Base-by-base conservation (phyloP, 2,888 invertebrate genomes). In the Hoplodrina ambigua region DNA sequence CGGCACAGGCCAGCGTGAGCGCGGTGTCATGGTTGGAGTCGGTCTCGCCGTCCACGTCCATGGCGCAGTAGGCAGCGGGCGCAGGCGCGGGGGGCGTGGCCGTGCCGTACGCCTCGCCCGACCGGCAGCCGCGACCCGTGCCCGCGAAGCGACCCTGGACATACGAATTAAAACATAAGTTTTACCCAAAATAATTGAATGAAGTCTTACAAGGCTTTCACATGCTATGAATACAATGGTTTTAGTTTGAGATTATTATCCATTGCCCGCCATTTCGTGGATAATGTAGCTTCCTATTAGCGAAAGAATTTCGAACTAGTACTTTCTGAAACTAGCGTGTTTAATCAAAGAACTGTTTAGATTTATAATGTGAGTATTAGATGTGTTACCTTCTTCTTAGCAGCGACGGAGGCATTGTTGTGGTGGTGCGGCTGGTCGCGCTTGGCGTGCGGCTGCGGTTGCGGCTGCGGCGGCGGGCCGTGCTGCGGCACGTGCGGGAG, bases 21-120 rank as follows among this genome's bases (percentile, higher is more conserved):
- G 99, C 99, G 6, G 99, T 99, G 95, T 99, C 99, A 94, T 99
- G 99, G 96, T 99, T 99, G 87, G 98, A 99, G 94, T 99, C 99
- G 0, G 99, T 99, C 96, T 99, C 99, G 10, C 99, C 99, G 95
- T 99, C 99, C 80, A 99, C 98, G 93, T 99, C 99, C 96, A 99
- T 98, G 84, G 97, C 97, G 83, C 97, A 97, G 91, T 97, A 97
- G 82, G 97, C 96, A 76, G 95, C 94, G 78, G 96, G 94, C 84
- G 94, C 92, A 68, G 95, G 93, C 78, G 91, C 92, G 72, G 91
- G 93, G 63, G 96, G 93, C 89, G 94, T 79, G 89, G 91, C 85
- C 84, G 86, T 67, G 91, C 86, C 85, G 85, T 68, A 80, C 75
- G 87, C 77, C 85, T 88, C 79, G 90, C 87, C 86, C 85, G 84